Percentiles rank a stretch among this genome's conserved stretches.
These are phyloP conservation scores for Toxotes lorentzi DNA, from an alignment of 2,797 vertebrate genomes.

Conservation along the genomic window DNA sequence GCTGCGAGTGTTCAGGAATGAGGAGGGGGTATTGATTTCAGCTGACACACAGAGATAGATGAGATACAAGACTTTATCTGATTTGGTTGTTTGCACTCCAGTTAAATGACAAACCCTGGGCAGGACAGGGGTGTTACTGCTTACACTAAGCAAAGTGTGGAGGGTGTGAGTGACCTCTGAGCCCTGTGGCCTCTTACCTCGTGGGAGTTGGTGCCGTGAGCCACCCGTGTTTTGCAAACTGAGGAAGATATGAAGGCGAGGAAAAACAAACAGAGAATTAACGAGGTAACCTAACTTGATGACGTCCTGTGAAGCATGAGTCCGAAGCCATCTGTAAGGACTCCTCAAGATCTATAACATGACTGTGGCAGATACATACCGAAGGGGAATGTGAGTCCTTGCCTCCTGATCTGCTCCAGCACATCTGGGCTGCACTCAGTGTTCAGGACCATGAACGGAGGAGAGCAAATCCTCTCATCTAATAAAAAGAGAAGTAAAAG, in stretches of 20 bases:
- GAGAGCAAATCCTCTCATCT: slow-evolving; percentile 92
- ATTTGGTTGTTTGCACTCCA: slow-evolving; percentile 54
- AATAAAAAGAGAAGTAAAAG: slow-evolving; percentile 32
- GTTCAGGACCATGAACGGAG: slow-evolving; percentile 98
- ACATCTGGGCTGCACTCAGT: slow-evolving; percentile 92
- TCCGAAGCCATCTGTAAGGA: background rate
- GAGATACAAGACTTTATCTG: slow-evolving; percentile 45
- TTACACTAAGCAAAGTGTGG: slow-evolving; percentile 44
- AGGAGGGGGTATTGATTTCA: slow-evolving; percentile 51
- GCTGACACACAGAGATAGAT: slow-evolving; percentile 32
- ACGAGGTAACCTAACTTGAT: background rate
- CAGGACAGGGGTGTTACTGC: slow-evolving; percentile 39
- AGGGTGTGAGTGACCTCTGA: slow-evolving; percentile 60
- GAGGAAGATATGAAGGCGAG: slow-evolving; percentile 54
- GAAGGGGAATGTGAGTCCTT: slow-evolving; percentile 97
- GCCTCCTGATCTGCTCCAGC: slow-evolving; percentile 91
- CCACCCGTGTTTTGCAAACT: slow-evolving; percentile 99
- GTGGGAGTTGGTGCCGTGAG: slow-evolving; percentile 97
- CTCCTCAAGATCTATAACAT: background rate
- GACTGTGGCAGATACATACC: slow-evolving; percentile 86
- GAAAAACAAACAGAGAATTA: slow-evolving; percentile 5
- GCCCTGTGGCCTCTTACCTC: slow-evolving; percentile 89
- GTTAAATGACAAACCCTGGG: slow-evolving; percentile 59
- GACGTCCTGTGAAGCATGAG: background rate
- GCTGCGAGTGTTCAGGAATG: slow-evolving; percentile 36